A percentile compares a stretch with the other conserved stretches of the same genome.
Evolutionary conservation across 1,140 invertebrate species (phyloP).

Genomic region (Drosophila murphyi): DNA sequence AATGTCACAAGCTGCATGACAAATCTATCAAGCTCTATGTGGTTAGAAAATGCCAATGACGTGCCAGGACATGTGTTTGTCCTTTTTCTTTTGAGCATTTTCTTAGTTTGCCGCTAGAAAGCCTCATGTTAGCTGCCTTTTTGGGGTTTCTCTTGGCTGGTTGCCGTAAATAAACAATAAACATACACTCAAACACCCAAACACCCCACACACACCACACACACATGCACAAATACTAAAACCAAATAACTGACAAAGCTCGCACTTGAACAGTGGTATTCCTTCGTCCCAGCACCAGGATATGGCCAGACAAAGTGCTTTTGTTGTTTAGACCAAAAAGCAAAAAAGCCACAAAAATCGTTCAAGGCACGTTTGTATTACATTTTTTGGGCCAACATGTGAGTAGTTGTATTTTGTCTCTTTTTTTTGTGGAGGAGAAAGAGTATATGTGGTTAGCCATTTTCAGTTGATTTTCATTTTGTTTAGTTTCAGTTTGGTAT

Average conservation of each 20-base stretch:
- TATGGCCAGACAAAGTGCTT: conserved; percentile 67
- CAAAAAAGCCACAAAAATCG: conserved; percentile 83
- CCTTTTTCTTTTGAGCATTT: conserved; percentile 60
- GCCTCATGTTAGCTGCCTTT: conserved; percentile 79
- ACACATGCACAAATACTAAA: conserved; percentile 16
- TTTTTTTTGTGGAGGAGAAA: background rate
- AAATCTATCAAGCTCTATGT: background rate
- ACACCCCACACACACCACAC: conserved; percentile 3
- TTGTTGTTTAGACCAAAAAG: conserved; percentile 81
- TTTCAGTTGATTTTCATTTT: conserved; percentile 59
- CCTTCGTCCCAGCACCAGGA: conserved; percentile 30
- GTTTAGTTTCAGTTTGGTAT: conserved; percentile 33
- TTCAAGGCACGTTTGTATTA: conserved; percentile 78
- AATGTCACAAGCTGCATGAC: background rate
- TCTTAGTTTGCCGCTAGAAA: conserved; percentile 80
- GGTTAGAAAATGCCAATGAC: conserved; percentile 8
- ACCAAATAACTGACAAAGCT: conserved; percentile 33
- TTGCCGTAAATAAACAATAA: conserved; percentile 81
- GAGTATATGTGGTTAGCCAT: conserved; percentile 62
- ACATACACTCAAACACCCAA: conserved; percentile 45
- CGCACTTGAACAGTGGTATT: conserved; percentile 40
- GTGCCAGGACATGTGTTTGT: conserved; percentile 43
- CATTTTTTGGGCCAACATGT: conserved; percentile 30
- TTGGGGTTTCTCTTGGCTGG: conserved; percentile 82
- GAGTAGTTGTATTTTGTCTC: conserved; percentile 36